These are phyloP conservation scores for Helostoma temminkii DNA, from an alignment of 2,797 vertebrate genomes.

Conservation along the genomic window DNA sequence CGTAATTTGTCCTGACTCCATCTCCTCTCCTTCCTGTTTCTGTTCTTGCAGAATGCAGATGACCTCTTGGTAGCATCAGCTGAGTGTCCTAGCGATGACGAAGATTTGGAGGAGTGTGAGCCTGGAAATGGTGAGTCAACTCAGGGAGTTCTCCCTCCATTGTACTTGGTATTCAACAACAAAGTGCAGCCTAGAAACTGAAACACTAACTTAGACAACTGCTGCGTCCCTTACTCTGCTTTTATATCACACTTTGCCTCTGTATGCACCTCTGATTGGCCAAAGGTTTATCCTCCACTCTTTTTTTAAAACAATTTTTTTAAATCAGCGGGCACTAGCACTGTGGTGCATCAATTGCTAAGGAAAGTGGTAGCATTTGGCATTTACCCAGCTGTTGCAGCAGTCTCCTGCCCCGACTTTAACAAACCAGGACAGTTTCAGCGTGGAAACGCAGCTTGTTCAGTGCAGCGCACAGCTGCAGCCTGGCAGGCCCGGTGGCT, in stretches of 20 bases:
- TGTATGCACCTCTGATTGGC: slow-evolving; percentile 74
- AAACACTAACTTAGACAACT: not conserved
- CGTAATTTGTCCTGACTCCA: slow-evolving; percentile 30
- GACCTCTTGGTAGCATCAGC: slow-evolving; percentile 93
- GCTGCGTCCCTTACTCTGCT: slow-evolving; percentile 31
- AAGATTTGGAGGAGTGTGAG: slow-evolving; percentile 96
- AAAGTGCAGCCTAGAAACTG: slow-evolving; percentile 24
- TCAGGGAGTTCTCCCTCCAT: slow-evolving; percentile 70
- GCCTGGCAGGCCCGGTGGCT: slow-evolving; percentile 32
- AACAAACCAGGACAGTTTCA: slow-evolving; percentile 62
- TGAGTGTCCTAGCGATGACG: slow-evolving; percentile 94
- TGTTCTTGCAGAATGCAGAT: slow-evolving; percentile 88
- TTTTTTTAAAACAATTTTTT: slow-evolving; percentile 43
- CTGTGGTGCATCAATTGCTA: slow-evolving; percentile 35
- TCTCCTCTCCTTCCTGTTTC: slow-evolving; percentile 37
- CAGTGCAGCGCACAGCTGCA: slow-evolving; percentile 42
- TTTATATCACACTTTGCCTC: slow-evolving; percentile 35
- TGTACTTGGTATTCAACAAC: slow-evolving; percentile 35
- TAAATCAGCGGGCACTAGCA: slow-evolving; percentile 39
- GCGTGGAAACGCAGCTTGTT: slow-evolving; percentile 50
- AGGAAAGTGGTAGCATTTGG: slow-evolving; percentile 49
- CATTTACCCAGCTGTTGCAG: slow-evolving; percentile 63
- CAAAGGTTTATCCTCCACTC: slow-evolving; percentile 33
- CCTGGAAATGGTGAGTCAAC: slow-evolving; percentile 93
- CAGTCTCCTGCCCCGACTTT: slow-evolving; percentile 48